Base-by-base conservation (phyloP, 2,797 vertebrate species). In the Mus spretus region DNA sequence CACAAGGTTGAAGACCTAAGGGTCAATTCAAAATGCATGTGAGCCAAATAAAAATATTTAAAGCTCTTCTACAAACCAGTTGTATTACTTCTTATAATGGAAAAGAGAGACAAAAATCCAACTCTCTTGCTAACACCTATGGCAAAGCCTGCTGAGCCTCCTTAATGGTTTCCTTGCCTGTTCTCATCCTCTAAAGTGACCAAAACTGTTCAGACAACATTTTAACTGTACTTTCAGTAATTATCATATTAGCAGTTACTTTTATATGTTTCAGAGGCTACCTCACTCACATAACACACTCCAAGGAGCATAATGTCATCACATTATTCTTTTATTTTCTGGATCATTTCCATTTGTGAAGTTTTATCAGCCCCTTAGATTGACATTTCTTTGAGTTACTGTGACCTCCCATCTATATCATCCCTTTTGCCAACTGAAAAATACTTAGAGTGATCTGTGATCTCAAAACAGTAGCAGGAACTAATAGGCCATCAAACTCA, bases 351-450 rank as follows among this genome's bases (percentile, higher is more conserved):
- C 55, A 3, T 6, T 63, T 63, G 4, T 9, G 31, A 84, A 31
- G 9, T 63, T 83, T 83, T 63, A 19, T 63, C 26, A 31, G 8
- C 26, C 26, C 14, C 4, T 83, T 84, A 63, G 9, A 31, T 31
- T 63, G 9, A 63, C 28, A 6, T 26, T 83, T 26, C 37, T 31
- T 37, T 84, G 26, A 84, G 26, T 26, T 19, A 61, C 63, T 63
- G 4, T 63, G 3, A 17, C 26, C 0, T 3, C 14, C 0, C 14
- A 26, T 63, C 15, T 19, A 31, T 11, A 61, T 44, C 14, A 19
- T 1, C 14, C 3, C 8, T 19, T 63, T 61, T 83, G n/a, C 14
- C 81, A 83, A 17, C 14, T 44, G 24, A 15, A 44, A 10, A 31
- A 83, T 3, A 31, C 1, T 61, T 83, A 40, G 24, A 83, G 37